Percentiles rank a stretch among this genome's conserved stretches.
Evolutionary conservation across 2,113 vertebrate species (phyloP).

Genomic region (Alaudala cheleensis): DNA sequence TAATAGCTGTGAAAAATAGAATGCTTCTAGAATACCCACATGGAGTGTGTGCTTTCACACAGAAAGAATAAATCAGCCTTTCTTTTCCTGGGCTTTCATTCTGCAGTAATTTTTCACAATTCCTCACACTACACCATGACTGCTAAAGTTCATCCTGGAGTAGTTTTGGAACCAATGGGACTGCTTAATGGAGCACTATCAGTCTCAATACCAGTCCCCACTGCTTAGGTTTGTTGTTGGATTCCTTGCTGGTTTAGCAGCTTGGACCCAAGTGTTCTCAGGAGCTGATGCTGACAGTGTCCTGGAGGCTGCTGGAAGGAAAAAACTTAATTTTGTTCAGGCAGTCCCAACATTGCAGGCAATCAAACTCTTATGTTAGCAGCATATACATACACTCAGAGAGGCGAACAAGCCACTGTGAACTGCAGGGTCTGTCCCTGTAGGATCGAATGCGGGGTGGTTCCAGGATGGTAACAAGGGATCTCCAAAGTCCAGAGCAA

Average conservation of each 20-base stretch:
- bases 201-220: neutral
- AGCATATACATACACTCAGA: fast-evolving
- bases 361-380: neutral
- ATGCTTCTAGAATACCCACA: neutral
- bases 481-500: too few relatives aligned
- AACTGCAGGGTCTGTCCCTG: neutral
- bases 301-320: neutral
- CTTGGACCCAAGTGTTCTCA: neutral
- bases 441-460: too few relatives aligned
- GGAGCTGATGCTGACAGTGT: neutral
- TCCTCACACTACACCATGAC: neutral
- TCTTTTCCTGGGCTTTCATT: neutral
- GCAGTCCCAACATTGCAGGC: neutral
- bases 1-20: neutral
- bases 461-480: too few relatives aligned
- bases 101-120: neutral
- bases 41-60: neutral
- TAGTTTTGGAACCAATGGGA: neutral
- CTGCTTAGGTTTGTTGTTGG: neutral
- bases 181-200: neutral
- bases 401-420: neutral
- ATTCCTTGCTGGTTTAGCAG: neutral
- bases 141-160: neutral
- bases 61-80: neutral
- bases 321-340: neutral